phyloP scores from a whole-genome alignment of 2,888 invertebrate genomes.

The Acanthosepion esculentum region DNA sequence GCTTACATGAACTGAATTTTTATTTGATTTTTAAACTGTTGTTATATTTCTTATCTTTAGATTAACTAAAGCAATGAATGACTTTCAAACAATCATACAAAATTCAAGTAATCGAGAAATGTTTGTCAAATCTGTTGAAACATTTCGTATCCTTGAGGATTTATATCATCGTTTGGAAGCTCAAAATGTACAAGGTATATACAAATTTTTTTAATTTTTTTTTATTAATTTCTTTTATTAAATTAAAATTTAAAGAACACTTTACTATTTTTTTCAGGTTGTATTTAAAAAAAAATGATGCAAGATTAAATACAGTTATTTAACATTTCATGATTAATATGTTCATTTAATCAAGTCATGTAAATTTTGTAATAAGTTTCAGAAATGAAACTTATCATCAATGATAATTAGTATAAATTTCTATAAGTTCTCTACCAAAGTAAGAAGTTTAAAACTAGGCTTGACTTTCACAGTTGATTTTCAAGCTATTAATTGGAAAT shows the following conservation, averaged over 20 bases:
- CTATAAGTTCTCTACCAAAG: background rate
- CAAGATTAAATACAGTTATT: background rate
- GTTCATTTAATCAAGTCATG: background rate
- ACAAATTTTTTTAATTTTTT: background rate
- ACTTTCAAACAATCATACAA: slow-evolving; percentile 59
- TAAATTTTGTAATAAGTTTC: background rate
- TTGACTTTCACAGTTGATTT: no score
- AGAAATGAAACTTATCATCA: background rate
- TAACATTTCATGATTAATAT: background rate
- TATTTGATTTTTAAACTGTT: background rate
- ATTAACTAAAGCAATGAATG: slow-evolving; percentile 58
- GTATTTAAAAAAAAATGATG: no score
- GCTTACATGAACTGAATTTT: no score
- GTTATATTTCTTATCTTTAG: slow-evolving; percentile 53
- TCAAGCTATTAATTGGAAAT: background rate
- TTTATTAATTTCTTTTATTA: background rate
- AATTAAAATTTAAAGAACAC: background rate
- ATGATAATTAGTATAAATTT: background rate
- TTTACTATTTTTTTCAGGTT: background rate
- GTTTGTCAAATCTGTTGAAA: background rate
- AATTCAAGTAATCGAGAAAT: slow-evolving; percentile 41
- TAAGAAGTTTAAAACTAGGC: no score
- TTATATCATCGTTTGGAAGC: slow-evolving; percentile 36
- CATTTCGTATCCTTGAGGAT: slow-evolving; percentile 48
- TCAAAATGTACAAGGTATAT: slow-evolving; percentile 3